Evolutionary conservation across 2,113 vertebrate species (phyloP).

Genomic region (Canis aureus): DNA sequence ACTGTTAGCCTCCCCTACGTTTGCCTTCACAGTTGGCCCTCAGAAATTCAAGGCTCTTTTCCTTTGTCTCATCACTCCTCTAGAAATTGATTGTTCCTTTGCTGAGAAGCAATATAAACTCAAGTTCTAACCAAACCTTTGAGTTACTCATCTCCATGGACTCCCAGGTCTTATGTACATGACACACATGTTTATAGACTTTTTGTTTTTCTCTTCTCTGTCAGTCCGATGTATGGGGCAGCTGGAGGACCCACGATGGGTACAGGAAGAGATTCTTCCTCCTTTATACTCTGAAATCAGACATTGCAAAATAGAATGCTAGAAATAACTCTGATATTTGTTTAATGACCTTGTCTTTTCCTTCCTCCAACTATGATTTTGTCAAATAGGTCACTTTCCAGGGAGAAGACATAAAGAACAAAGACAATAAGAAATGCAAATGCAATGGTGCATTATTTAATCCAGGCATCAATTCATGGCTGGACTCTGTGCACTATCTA

Average conservation of each 20-base stretch:
- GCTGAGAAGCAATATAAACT: not conserved
- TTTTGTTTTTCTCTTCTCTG: not conserved
- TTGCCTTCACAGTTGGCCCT: not conserved
- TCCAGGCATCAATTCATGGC: not conserved
- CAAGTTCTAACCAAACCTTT: not conserved
- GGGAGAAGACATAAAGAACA: not conserved
- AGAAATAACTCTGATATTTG: not conserved
- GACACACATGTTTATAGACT: not conserved
- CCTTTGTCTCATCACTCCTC: not conserved
- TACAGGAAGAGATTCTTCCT: not conserved
- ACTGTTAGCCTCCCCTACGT: not conserved
- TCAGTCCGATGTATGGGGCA: not conserved
- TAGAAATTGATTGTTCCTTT: not conserved
- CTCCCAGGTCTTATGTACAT: not conserved
- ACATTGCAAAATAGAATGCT: not conserved
- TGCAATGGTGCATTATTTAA: not conserved
- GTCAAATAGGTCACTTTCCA: not conserved
- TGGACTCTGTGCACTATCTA: not conserved
- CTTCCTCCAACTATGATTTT: not conserved
- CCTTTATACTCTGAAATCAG: not conserved
- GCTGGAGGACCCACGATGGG: not conserved
- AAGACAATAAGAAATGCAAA: not conserved
- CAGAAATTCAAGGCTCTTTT: not conserved
- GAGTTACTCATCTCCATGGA: not conserved
- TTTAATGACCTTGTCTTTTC: not conserved